phyloP scores from a whole-genome alignment of 92 coral and sea anemone species.

The Epizoanthus scotinus region DNA sequence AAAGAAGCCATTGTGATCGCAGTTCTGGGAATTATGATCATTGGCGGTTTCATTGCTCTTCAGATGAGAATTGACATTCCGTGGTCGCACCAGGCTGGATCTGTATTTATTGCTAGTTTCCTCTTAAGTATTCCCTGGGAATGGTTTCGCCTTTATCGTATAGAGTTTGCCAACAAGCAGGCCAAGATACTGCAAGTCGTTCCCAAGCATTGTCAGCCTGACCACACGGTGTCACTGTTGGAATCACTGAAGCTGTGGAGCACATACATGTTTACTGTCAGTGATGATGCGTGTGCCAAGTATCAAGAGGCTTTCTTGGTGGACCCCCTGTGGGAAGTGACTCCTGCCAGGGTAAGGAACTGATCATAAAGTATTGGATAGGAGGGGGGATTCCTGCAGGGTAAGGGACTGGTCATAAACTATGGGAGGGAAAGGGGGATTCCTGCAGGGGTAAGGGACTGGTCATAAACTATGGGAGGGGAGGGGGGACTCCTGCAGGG shows the following conservation, averaged over 20 bases:
- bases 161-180: constrained; percentile 86
- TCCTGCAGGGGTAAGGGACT: too few relatives aligned
- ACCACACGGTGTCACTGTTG: constrained; percentile 55
- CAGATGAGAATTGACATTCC: constrained; percentile 64
- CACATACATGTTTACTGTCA: constrained; percentile 57
- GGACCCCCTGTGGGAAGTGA: constrained; percentile 95
- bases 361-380: too few relatives aligned
- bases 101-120: constrained; percentile 58
- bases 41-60: constrained; percentile 49
- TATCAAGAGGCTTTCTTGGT: constrained; percentile 91
- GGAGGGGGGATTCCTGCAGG: too few relatives aligned
- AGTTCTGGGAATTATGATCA: constrained; percentile 32
- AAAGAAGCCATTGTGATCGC: constrained; percentile 50
- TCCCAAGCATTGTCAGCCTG: constrained; percentile 75
- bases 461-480: too few relatives aligned
- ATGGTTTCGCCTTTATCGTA: constrained; percentile 86
- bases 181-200: constrained; percentile 65
- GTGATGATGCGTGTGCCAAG: constrained; percentile 66
- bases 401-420: too few relatives aligned
- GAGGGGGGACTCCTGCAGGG: too few relatives aligned
- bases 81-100: constrained; percentile 70
- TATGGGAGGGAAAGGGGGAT: too few relatives aligned
- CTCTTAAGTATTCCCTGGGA: constrained; percentile 94
- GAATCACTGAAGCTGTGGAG: constrained; percentile 76
- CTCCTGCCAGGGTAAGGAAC: constrained; percentile 80